Percentiles rank a stretch among this genome's conserved stretches.
These are phyloP conservation scores for Apodemus agrarius DNA, from an alignment of 2,797 vertebrate species.

Conservation along the genomic window DNA sequence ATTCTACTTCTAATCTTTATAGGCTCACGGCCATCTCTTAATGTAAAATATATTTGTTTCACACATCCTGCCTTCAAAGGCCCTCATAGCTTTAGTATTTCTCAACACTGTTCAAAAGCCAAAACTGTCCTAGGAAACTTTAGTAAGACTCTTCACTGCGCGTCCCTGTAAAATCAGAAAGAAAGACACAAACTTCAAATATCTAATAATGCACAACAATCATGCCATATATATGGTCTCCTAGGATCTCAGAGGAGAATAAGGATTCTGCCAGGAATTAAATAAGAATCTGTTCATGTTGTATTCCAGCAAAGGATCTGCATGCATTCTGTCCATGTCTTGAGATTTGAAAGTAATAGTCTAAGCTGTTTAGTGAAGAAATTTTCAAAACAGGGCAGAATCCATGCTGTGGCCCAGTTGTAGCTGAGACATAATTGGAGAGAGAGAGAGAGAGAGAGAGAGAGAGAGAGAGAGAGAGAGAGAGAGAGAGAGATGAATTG, in stretches of 20 bases:
- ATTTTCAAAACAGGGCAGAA: background rate
- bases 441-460: no score
- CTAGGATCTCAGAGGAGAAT: background rate
- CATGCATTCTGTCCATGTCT: background rate
- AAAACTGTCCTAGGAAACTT: background rate
- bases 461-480: no score
- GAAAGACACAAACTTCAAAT: background rate
- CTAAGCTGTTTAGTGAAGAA: background rate
- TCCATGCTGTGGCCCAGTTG: background rate
- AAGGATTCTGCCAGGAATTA: background rate
- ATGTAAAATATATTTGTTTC: background rate
- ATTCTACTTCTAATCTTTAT: background rate
- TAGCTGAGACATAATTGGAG: background rate
- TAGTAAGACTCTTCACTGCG: background rate
- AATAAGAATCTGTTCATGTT: background rate
- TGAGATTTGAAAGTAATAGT: background rate
- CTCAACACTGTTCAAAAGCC: background rate
- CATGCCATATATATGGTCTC: background rate
- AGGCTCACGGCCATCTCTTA: background rate
- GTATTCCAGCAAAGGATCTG: background rate
- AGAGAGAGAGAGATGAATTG: background rate
- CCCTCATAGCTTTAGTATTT: background rate
- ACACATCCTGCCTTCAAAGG: background rate
- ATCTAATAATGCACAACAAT: background rate
- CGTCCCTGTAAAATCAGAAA: background rate